Base-by-base conservation (phyloP, 2,113 vertebrate species). In the Brachypteracias leptosomus region DNA sequence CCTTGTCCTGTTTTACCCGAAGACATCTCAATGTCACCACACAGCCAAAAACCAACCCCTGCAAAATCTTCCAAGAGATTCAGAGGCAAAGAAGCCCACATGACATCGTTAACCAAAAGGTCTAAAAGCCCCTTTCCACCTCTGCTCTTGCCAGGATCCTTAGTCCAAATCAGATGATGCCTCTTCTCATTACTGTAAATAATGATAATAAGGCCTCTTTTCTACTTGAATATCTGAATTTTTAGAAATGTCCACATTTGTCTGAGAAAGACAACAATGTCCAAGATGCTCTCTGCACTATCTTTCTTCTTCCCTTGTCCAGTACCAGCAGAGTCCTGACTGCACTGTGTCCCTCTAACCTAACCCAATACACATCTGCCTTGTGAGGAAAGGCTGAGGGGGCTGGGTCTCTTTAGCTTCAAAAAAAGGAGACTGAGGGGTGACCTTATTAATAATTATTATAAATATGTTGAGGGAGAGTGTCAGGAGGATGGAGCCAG, bases 61-160 rank as follows among this genome's bases (percentile, higher is more conserved):
- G 17, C 13, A 54, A 73, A 16, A 36, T 40, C 29, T 33, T 68
- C 19, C 9, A 28, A 57, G 28, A 35, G 3, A 54, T 65, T 81
- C 14, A 71, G 57, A 78, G 11, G 16, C 13, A 59, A 26, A 57
- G 24, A 65, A 80, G 3, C 7, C 25, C 0, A 0, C 1, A 0
- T 6, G 38, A 1, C 7, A 29, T 42, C 40, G 40, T 52, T 57
- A 79, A 72, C 61, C n/a, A 31, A 6, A 58, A 58, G 13, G 7
- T 17, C 38, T 21, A 61, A 54, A 89, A 89, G 0, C 0, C 3
- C 3, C 22, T 88, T 65, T 59, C 11, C 15, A 63, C 10, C 17
- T 81, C 52, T 67, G 5, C 17, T n/a, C 36, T 68, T 24, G n/a
- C 5, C 33, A 83, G 19, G 10, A 11, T 71, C 19, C 42, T 87